A percentile compares a stretch with the other conserved stretches of the same genome.
phyloP scores from a whole-genome alignment of 1,140 invertebrate genomes.

The Bicyclus anynana region DNA sequence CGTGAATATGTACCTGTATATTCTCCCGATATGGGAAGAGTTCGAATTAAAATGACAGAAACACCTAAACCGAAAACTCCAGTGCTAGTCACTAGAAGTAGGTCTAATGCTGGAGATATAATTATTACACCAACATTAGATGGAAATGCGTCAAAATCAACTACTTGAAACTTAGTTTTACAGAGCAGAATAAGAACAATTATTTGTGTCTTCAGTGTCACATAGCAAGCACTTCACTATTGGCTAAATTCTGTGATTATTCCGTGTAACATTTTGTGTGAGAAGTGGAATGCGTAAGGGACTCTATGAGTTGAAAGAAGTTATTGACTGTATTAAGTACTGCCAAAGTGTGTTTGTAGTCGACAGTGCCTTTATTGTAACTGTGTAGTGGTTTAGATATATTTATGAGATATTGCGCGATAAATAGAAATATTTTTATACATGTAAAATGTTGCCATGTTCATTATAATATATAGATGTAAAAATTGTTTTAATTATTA shows the following conservation, averaged over 20 bases:
- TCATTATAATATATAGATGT: constrained; percentile 53
- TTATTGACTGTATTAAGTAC: constrained; percentile 57
- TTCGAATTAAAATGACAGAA: constrained; percentile 81
- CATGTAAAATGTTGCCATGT: constrained; percentile 75
- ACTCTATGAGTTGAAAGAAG: constrained; percentile 47
- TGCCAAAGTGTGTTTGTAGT: constrained; percentile 78
- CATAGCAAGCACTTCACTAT: constrained; percentile 65
- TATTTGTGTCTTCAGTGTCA: constrained; percentile 61
- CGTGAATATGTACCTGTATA: constrained; percentile 76
- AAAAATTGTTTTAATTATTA: constrained; percentile 45
- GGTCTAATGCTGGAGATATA: constrained; percentile 79
- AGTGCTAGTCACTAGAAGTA: constrained; percentile 80
- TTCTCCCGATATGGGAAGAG: constrained; percentile 79
- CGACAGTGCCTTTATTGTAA: constrained; percentile 73
- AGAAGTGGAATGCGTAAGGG: constrained; percentile 16
- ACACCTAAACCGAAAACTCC: constrained; percentile 82
- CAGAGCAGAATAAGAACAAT: constrained; percentile 46
- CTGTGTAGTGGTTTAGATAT: constrained; percentile 64
- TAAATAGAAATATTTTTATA: constrained; percentile 74
- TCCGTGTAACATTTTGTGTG: constrained; percentile 25
- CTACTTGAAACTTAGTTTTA: constrained; percentile 59
- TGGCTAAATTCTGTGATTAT: constrained; percentile 73
- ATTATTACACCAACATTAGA: constrained; percentile 76
- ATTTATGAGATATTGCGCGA: constrained; percentile 71
- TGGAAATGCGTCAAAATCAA: constrained; percentile 52